Evolutionary conservation across 2,888 invertebrate species (phyloP), one percentile per base, ranked within the genome.

Genomic region (Ennomos quercinarius): DNA sequence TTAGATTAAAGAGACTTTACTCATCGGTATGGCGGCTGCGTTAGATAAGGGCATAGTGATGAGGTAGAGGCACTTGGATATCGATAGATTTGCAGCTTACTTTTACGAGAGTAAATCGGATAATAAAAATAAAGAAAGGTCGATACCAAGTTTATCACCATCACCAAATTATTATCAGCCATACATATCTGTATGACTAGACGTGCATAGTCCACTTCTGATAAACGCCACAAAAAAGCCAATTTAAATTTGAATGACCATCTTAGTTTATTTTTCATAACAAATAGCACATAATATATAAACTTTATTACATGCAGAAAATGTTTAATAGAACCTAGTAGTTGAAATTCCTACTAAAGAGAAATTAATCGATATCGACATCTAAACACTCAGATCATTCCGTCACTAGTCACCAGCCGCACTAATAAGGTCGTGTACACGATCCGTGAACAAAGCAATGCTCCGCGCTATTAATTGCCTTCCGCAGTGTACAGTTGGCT

Each of bases 1-100:
- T 86, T 84, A 87, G 89, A 89, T 89, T 89, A 89, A 86, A 85
- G 84, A 80, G 78, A 80, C 87, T 86, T n/a, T 81, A 87, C 84
- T 86, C 89, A 85, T 83, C 86, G 86, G 81, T 80, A 86, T 84
- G 81, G 77, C 73, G 76, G 70, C 73, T 75, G 74, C 80, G 49
- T 78, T 77, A 81, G 81, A 80, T 80, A 80, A 74, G 71, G 60
- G 11, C 27, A 27, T 74, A 83, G 80, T 56, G 79, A 62, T 69
- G 75, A 58, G 61, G 53, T 51, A 59, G 47, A 39, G 10, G 6
- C 13, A 11, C 9, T n/a, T 0, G 0, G 12, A 53, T 36, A 34
- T 51, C 36, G 59, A 50, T 68, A 42, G 10, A 41, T 41, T 41
- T 41, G 6, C 3, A 27, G 6, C 5, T 27, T 6, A 27, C 3